Evolutionary conservation across 2,888 invertebrate genomes (phyloP).

Genomic region (Oligia strigilis): DNA sequence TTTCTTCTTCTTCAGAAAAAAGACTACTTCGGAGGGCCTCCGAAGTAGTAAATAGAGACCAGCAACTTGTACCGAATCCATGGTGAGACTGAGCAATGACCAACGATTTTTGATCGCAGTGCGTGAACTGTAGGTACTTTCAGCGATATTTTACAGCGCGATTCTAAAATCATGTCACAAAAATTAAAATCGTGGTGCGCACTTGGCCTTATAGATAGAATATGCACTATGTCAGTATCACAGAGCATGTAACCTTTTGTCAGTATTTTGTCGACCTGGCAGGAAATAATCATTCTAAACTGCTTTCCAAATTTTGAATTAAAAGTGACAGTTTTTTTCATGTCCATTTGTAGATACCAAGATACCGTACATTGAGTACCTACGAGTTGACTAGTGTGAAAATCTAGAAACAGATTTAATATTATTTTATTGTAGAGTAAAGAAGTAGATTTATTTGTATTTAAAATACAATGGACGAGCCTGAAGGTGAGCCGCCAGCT

Average conservation of each 20-base stretch:
- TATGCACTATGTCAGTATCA: not conserved
- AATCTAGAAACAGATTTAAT: constrained; percentile 14
- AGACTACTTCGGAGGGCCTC: too few species aligned
- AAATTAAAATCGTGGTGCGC: too few species aligned
- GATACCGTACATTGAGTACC: not conserved
- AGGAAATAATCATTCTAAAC: constrained; percentile 9
- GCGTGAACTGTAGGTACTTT: too few species aligned
- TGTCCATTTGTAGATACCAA: not conserved
- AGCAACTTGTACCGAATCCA: too few species aligned
- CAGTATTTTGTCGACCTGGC: constrained; percentile 16
- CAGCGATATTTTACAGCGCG: too few species aligned
- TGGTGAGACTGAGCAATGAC: too few species aligned
- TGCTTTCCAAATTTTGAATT: constrained; percentile 23
- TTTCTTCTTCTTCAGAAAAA: too few species aligned
- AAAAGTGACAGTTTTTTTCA: constrained; percentile 29
- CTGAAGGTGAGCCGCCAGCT: constrained; percentile 5
- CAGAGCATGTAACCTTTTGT: too few species aligned
- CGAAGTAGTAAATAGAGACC: too few species aligned
- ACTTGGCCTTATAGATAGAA: not conserved
- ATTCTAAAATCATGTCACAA: too few species aligned
- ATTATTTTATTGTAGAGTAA: constrained; percentile 6
- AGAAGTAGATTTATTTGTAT: constrained; percentile 7
- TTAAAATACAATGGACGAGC: constrained; percentile 42
- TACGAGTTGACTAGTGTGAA: constrained; percentile 20
- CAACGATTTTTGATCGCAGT: too few species aligned